Percentiles rank a stretch among this genome's conserved stretches.
Conservation (phyloP, 2,113 vertebrate species). For the Aptenodytes forsteri region DNA sequence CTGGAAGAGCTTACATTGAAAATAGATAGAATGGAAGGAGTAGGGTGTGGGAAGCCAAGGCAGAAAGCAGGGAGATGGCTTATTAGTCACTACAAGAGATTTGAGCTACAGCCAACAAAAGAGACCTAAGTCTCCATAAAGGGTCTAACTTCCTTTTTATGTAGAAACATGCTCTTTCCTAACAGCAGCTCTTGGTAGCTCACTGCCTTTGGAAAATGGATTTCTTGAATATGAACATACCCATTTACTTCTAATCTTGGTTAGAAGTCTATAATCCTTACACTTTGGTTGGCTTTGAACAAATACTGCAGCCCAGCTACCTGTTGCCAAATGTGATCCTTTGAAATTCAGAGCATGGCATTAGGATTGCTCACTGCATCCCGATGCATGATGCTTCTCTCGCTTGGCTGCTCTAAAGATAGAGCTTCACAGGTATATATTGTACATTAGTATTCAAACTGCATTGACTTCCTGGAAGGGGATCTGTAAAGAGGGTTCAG, state of each 20-base stretch:
- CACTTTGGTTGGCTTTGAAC: not conserved
- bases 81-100: not conserved
- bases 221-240: not conserved
- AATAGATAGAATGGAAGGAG: not conserved
- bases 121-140: not conserved
- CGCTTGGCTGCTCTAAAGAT: not conserved
- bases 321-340: not conserved
- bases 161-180: not conserved
- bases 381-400: not conserved
- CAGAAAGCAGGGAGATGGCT: not conserved
- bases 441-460: not conserved
- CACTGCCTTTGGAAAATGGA: not conserved
- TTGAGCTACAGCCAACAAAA: not conserved
- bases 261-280: not conserved
- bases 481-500: not conserved
- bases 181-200: not conserved
- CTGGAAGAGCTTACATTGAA: not conserved
- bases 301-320: not conserved
- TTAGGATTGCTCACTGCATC: not conserved
- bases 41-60: not conserved
- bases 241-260: not conserved
- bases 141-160: not conserved
- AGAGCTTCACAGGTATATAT: not conserved
- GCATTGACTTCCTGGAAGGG: not conserved
- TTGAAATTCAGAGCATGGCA: not conserved